Percentiles rank a stretch among this genome's conserved stretches.
Conservation (phyloP, 35 echinoderm and acorn worm species). For the Heliocidaris tuberculata region DNA sequence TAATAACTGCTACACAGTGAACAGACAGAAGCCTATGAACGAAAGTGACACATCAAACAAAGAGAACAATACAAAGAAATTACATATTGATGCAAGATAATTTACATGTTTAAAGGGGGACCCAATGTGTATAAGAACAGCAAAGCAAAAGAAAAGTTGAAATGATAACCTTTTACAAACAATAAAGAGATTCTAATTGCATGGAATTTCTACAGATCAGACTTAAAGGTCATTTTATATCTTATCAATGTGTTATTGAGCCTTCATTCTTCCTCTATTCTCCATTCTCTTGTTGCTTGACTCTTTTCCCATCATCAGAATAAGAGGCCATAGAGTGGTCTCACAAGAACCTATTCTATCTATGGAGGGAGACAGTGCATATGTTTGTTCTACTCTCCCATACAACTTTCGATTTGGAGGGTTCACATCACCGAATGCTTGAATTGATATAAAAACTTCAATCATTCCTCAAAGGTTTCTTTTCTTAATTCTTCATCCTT, state of each 20-base stretch:
- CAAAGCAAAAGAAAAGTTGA: background rate
- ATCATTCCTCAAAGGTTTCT: conserved; percentile 11
- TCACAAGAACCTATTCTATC: background rate
- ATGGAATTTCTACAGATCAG: background rate
- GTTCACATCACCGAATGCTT: background rate
- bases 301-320: background rate
- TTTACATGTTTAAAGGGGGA: background rate
- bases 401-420: background rate
- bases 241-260: background rate
- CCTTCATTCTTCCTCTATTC: background rate
- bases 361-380: background rate
- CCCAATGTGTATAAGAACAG: background rate
- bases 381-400: background rate
- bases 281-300: background rate
- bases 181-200: background rate
- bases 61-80: background rate
- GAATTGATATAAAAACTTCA: background rate
- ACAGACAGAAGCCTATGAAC: background rate
- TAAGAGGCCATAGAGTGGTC: background rate
- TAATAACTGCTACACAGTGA: too few relatives aligned
- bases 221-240: conserved; percentile 6
- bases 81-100: background rate
- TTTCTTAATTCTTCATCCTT: background rate
- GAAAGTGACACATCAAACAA: background rate
- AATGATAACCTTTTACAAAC: background rate